Percentiles rank a stretch among this genome's conserved stretches.
phyloP scores from a whole-genome alignment of 37 sponge, comb jelly and placozoan genomes.

The Cladorhizidae sp. region DNA sequence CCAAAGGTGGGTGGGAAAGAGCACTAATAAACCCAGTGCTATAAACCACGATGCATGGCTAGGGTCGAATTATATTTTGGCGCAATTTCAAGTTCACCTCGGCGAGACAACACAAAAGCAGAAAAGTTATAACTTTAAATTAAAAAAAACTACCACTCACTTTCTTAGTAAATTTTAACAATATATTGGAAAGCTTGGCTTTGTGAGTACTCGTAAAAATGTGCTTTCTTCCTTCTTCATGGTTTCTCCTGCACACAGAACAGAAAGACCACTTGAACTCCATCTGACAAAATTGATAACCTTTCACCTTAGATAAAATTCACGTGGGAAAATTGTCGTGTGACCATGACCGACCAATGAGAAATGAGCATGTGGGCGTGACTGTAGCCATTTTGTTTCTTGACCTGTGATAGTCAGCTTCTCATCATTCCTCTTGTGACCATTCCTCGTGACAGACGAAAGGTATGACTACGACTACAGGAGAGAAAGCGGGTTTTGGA shows the following conservation, averaged over 20 bases:
- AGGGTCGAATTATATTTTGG: too few species aligned
- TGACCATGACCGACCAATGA: conserved; percentile 26
- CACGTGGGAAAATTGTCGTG: background rate
- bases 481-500: conserved; percentile 42
- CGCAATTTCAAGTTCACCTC: too few species aligned
- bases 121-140: too few species aligned
- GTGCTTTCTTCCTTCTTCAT: conserved; percentile 72
- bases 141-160: too few species aligned
- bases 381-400: conserved; percentile 16
- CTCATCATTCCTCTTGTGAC: conserved; percentile 20
- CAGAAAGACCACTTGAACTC: conserved; percentile 38
- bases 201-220: conserved; percentile 69
- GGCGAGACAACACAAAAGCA: too few species aligned
- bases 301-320: conserved; percentile 16
- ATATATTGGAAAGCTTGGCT: conserved; percentile 13
- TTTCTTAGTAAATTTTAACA: conserved; percentile 69
- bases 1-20: too few species aligned
- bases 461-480: conserved; percentile 18
- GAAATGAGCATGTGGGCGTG: background rate
- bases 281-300: background rate
- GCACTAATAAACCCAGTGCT: too few species aligned
- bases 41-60: too few species aligned
- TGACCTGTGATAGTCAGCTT: conserved; percentile 27
- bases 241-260: conserved; percentile 60
- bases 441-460: conserved; percentile 23